Evolutionary conservation across 2,797 vertebrate genomes (phyloP).

Genomic region (Eptatretus atami): DNA sequence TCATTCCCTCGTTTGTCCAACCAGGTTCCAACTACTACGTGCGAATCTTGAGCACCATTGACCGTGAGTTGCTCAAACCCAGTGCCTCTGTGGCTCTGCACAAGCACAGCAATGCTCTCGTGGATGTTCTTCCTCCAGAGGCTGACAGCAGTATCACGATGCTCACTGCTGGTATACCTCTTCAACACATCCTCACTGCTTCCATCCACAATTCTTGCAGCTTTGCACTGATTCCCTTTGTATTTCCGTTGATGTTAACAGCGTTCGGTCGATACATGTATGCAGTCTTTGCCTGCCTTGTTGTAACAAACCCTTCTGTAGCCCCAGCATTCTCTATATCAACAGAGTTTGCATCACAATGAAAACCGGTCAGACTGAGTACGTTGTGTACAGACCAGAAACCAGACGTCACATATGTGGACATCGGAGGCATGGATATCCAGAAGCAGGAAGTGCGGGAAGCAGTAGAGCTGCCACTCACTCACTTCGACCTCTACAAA

Average conservation of each 20-base stretch:
- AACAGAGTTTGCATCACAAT: not conserved
- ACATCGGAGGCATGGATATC: slow-evolving; percentile 89
- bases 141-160: slow-evolving; percentile 95
- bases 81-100: slow-evolving; percentile 70
- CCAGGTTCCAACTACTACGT: slow-evolving; percentile 78
- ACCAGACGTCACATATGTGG: slow-evolving; percentile 66
- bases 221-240: not conserved
- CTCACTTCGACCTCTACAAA: slow-evolving; percentile 85
- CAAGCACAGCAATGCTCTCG: slow-evolving; percentile 77
- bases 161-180: slow-evolving; percentile 37
- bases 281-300: no score
- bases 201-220: not conserved
- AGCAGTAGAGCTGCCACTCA: slow-evolving; percentile 70
- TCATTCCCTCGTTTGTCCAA: not conserved
- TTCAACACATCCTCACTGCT: no score
- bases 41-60: slow-evolving; percentile 72
- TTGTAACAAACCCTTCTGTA: no score
- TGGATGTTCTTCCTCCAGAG: slow-evolving; percentile 65
- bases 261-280: no score
- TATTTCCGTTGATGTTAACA: no score
- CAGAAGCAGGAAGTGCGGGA: slow-evolving; percentile 89
- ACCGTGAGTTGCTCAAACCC: slow-evolving; percentile 67
- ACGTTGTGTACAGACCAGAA: slow-evolving; percentile 37
- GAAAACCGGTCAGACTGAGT: not conserved
- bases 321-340: not conserved